A percentile compares a stretch with the other conserved stretches of the same genome.
Evolutionary conservation across 1,140 invertebrate species (phyloP).

Genomic region (Ganaspis sp.): DNA sequence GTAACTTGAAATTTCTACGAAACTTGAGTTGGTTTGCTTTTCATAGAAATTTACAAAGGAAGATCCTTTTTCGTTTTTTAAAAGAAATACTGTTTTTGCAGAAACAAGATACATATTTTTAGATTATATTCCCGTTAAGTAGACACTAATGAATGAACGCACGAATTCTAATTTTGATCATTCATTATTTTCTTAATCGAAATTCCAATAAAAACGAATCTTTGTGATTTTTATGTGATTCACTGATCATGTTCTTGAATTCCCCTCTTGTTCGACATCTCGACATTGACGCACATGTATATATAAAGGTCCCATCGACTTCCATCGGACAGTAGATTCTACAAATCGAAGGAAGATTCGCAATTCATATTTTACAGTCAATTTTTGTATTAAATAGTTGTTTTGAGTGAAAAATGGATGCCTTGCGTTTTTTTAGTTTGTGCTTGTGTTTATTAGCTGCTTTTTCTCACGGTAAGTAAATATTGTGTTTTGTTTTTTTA

Average conservation of each 20-base stretch:
- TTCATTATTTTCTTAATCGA: constrained; percentile 13
- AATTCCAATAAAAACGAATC: background rate
- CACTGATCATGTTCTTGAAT: constrained; percentile 22
- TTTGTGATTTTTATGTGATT: constrained; percentile 13
- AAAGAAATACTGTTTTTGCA: background rate
- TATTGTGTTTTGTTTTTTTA: too few species aligned
- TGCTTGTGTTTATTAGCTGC: background rate
- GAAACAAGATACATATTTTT: constrained; percentile 17
- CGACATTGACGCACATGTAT: constrained; percentile 8
- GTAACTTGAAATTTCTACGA: background rate
- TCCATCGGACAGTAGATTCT: background rate
- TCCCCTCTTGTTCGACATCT: background rate
- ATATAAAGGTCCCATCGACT: constrained; percentile 15
- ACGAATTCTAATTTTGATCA: background rate
- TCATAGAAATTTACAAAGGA: background rate
- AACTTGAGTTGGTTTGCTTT: background rate
- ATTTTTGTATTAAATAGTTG: background rate
- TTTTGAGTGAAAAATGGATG: background rate
- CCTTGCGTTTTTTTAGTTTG: background rate
- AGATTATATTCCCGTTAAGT: constrained; percentile 22
- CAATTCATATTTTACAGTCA: background rate
- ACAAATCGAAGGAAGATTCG: background rate
- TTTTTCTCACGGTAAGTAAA: background rate
- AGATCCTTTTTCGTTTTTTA: background rate
- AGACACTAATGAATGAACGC: background rate